phyloP scores from a whole-genome alignment of 2,797 vertebrate genomes.

The Rhynchotus rufescens region DNA sequence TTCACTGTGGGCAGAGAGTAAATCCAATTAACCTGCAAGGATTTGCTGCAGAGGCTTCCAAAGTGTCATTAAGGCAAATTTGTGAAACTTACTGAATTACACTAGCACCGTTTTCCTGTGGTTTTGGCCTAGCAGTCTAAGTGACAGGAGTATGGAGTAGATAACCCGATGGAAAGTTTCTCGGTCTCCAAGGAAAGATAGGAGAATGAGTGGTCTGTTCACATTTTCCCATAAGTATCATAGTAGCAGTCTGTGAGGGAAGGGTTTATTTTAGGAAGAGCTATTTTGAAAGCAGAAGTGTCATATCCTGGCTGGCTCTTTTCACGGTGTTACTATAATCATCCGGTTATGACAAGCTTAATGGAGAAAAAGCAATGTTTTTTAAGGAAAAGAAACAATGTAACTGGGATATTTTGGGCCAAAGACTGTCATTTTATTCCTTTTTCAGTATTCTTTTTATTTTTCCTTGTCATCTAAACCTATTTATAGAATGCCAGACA shows the following conservation, averaged over 20 bases:
- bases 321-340: conserved; percentile 74
- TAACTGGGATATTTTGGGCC: conserved; percentile 67
- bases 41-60: neutral
- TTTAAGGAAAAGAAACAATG: conserved; percentile 61
- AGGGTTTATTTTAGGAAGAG: conserved; percentile 70
- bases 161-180: conserved; percentile 56
- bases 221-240: conserved; percentile 66
- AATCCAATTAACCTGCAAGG: conserved; percentile 55
- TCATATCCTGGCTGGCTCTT: conserved; percentile 74
- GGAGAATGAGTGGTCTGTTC: conserved; percentile 60
- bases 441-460: conserved; percentile 10
- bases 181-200: conserved; percentile 41
- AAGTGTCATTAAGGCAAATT: conserved; percentile 46
- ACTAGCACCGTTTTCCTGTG: conserved; percentile 13
- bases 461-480: conserved; percentile 29
- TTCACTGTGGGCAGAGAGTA: conserved; percentile 41
- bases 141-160: neutral
- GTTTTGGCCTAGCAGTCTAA: conserved; percentile 29
- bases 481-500: conserved; percentile 48
- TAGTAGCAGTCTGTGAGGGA: conserved; percentile 67
- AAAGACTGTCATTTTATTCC: conserved; percentile 51
- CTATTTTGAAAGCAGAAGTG: conserved; percentile 74
- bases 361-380: conserved; percentile 67
- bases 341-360: conserved; percentile 69
- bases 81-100: conserved; percentile 29